These are phyloP conservation scores for Pterois miles DNA, from an alignment of 2,797 vertebrate species.

Conservation along the genomic window DNA sequence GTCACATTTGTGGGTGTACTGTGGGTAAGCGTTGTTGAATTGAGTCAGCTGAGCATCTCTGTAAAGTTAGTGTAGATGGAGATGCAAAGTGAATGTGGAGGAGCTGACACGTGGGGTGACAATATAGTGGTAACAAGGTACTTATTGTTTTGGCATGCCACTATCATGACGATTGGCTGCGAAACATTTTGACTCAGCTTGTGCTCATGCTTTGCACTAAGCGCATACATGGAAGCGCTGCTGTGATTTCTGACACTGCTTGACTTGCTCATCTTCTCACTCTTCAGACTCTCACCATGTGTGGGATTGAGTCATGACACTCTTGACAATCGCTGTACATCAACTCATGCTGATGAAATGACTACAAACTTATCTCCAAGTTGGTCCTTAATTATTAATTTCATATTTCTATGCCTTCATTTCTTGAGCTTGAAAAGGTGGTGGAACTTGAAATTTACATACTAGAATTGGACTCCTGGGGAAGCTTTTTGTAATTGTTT, in stretches of 20 bases:
- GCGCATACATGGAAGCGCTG: slow-evolving; percentile 36
- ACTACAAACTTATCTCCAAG: background rate
- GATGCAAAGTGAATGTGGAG: background rate
- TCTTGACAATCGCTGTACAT: slow-evolving; percentile 15
- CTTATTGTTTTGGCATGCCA: slow-evolving; percentile 37
- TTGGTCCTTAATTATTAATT: background rate
- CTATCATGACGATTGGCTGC: slow-evolving; percentile 14
- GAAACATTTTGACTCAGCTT: slow-evolving; percentile 16
- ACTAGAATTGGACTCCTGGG: background rate
- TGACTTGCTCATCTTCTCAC: slow-evolving; percentile 39
- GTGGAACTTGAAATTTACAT: background rate
- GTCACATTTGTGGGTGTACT: slow-evolving; percentile 61
- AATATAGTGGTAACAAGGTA: slow-evolving; percentile 72
- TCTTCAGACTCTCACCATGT: slow-evolving; percentile 26
- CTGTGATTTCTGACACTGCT: slow-evolving; percentile 45
- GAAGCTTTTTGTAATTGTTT: too few species aligned
- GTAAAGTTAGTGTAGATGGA: background rate
- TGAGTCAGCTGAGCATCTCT: slow-evolving; percentile 20
- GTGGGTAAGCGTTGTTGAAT: slow-evolving; percentile 12
- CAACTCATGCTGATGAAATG: slow-evolving; percentile 2
- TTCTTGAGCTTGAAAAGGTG: background rate
- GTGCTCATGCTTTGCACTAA: slow-evolving; percentile 18
- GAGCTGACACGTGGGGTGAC: slow-evolving; percentile 31
- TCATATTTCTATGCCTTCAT: background rate
- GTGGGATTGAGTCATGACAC: slow-evolving; percentile 36